Conservation (phyloP, 2,113 vertebrate species). For the Aleadryas rufinucha region DNA sequence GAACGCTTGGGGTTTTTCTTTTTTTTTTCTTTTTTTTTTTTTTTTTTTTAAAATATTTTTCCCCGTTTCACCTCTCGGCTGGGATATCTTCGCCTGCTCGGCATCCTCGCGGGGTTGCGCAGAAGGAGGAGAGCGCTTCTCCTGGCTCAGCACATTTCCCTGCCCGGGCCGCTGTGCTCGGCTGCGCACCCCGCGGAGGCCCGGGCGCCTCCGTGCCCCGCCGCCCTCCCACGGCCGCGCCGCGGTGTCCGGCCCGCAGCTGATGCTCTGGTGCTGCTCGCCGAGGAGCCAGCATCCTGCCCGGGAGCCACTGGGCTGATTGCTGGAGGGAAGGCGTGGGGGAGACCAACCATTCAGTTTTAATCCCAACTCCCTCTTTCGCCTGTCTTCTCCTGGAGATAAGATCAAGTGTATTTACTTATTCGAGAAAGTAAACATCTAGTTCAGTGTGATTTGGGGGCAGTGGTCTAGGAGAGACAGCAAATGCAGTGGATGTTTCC, state of each 20-base stretch:
- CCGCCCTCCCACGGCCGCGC: neutral
- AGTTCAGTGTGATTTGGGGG: neutral
- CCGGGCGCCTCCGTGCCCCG: neutral
- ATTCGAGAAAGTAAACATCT: neutral
- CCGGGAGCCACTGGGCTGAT: neutral
- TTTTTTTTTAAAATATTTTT: neutral
- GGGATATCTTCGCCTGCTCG: neutral
- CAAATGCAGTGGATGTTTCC: neutral
- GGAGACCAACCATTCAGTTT: neutral
- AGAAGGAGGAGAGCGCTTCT: slow-evolving; percentile 65
- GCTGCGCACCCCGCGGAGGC: neutral
- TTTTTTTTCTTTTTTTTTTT: neutral
- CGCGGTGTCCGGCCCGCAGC: neutral
- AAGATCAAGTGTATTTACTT: neutral
- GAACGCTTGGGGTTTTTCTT: neutral
- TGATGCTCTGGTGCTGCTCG: slow-evolving; percentile 9
- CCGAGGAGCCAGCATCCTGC: neutral
- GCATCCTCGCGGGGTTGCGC: slow-evolving; percentile 69
- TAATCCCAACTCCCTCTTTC: neutral
- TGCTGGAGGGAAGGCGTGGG: neutral
- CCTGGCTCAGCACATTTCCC: slow-evolving; percentile 79
- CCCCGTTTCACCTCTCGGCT: neutral
- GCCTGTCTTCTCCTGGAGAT: neutral
- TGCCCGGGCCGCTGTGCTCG: slow-evolving; percentile 40
- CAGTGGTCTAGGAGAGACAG: neutral